These are phyloP conservation scores for Streptopelia turtur DNA, from an alignment of 2,797 vertebrate genomes.

Conservation along the genomic window DNA sequence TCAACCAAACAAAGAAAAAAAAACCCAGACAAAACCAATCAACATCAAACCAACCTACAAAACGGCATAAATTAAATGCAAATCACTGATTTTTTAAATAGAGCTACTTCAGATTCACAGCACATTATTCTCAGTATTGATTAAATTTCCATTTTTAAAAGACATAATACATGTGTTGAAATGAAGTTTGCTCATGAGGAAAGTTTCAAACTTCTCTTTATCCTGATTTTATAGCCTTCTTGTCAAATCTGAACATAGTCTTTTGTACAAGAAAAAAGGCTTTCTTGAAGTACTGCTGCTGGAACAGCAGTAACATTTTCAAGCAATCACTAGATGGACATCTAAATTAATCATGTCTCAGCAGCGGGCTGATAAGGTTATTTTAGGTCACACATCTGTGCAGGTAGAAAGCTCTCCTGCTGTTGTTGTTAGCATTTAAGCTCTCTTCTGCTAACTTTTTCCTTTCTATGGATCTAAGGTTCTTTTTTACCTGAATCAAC, in stretches of 20 bases:
- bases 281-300: not conserved
- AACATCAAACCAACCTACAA: not conserved
- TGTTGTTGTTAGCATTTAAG: not conserved
- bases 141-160: not conserved
- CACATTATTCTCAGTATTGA: not conserved
- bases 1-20: too few species aligned
- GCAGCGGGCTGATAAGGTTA: not conserved
- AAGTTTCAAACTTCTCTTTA: not conserved
- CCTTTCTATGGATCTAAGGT: not conserved
- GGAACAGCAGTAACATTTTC: not conserved
- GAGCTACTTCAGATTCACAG: not conserved
- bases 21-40: too few species aligned
- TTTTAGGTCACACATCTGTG: not conserved
- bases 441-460: not conserved
- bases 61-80: not conserved
- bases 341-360: not conserved
- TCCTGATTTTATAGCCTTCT: not conserved
- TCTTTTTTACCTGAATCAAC: not conserved
- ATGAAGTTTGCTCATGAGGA: not conserved
- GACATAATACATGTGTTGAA: not conserved
- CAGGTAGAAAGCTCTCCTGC: not conserved
- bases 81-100: not conserved
- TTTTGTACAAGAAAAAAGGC: not conserved
- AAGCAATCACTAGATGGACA: not conserved
- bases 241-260: not conserved